Conservation (phyloP, 1,140 invertebrate species). For the Heliothis subflexa region DNA sequence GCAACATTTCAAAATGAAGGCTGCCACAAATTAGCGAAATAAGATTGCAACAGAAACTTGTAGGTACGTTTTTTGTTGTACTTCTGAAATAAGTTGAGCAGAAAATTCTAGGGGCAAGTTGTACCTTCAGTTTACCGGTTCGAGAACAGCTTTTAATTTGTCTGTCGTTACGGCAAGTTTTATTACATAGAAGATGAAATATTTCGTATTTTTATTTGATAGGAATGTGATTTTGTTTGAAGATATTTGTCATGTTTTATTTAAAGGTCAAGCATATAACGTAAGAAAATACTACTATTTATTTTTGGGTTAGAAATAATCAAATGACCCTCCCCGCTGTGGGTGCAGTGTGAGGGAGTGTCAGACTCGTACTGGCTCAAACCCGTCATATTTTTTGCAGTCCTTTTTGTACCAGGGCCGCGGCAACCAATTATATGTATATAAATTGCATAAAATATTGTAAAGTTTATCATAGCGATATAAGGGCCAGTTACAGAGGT, state of each 20-base stretch:
- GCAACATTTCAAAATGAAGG: background rate
- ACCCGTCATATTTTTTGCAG: too few species aligned
- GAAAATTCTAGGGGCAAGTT: conserved; percentile 50
- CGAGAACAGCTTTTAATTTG: conserved; percentile 39
- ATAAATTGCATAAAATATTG: too few species aligned
- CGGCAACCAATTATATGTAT: too few species aligned
- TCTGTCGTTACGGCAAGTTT: conserved; percentile 34
- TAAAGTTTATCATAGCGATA: too few species aligned
- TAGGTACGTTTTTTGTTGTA: conserved; percentile 13
- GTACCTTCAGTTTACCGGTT: conserved; percentile 43
- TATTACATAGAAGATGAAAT: conserved; percentile 5
- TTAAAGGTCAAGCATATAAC: too few species aligned
- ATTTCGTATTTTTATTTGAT: background rate
- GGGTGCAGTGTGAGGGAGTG: too few species aligned
- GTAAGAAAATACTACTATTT: too few species aligned
- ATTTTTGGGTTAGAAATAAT: too few species aligned
- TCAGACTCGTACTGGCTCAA: too few species aligned
- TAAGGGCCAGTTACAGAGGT: too few species aligned
- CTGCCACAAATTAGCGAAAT: conserved; percentile 10
- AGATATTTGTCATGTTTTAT: background rate
- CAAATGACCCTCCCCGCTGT: too few species aligned
- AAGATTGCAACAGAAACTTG: background rate
- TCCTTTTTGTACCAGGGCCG: too few species aligned
- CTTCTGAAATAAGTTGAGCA: conserved; percentile 45
- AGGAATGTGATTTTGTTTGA: background rate